phyloP scores from a whole-genome alignment of 2,797 vertebrate species.

The Myotis vivesi region DNA sequence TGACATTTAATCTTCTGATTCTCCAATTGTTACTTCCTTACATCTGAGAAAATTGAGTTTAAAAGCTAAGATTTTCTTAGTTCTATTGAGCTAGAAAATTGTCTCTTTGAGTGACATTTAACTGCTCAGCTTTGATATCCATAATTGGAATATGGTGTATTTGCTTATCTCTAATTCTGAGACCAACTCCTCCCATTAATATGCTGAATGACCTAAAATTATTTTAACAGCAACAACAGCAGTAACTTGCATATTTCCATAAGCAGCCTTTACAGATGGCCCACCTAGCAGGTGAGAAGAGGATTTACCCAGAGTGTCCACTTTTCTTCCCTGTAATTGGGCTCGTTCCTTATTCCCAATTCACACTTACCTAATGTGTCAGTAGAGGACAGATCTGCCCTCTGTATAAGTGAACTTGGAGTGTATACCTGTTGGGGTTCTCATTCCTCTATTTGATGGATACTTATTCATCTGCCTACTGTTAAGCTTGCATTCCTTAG shows the following conservation, averaged over 20 bases:
- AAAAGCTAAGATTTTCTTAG: conserved; percentile 66
- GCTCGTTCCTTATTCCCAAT: background rate
- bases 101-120: conserved; percentile 63
- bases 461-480: background rate
- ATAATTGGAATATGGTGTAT: conserved; percentile 49
- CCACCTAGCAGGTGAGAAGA: conserved; percentile 33
- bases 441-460: background rate
- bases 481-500: background rate
- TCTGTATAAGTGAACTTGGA: conserved; percentile 38
- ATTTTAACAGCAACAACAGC: conserved; percentile 42
- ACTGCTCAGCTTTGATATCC: conserved; percentile 53
- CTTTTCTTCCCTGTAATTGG: conserved; percentile 12
- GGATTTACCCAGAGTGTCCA: background rate
- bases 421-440: background rate
- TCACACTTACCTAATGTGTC: background rate
- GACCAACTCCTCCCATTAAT: conserved; percentile 48
- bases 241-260: conserved; percentile 20
- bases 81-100: conserved; percentile 59
- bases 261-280: conserved; percentile 29
- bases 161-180: conserved; percentile 61
- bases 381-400: background rate
- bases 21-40: conserved; percentile 46
- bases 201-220: conserved; percentile 23
- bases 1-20: conserved; percentile 48
- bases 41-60: conserved; percentile 31